Evolutionary conservation across 2,113 vertebrate species (phyloP), one percentile per base, ranked within the genome.

Genomic region (Scartelaos histophorus): DNA sequence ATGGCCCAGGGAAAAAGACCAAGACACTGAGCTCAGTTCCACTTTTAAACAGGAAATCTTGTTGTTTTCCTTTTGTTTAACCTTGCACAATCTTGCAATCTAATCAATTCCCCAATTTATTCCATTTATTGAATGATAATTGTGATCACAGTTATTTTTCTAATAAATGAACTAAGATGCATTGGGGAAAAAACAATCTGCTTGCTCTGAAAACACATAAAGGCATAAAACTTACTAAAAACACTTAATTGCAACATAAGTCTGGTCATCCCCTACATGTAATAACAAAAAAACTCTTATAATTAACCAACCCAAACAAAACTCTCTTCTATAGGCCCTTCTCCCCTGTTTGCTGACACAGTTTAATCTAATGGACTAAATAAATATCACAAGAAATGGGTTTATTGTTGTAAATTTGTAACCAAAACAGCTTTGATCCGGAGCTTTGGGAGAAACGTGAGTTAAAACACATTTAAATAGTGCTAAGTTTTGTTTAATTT

Each of bases 1-100:
- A 80, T 89, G 92, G 92, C 95, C 82, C 86, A 89, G 85, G 89
- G 89, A 85, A 90, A 76, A 83, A 79, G 84, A 82, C 66, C 83
- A 53, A 74, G 70, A 82, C 83, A 87, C 84, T 88, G 73, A 76
- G 66, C 65, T 70, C 81, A 91, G 80, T 35, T 17, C 24, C 58
- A 29, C 24, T 12, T 64, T 64, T n/a, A 38, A 61, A 64, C 34
- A 92, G 87, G 80, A 88, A 84, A 84, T 25, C 24, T 58, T 11
- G 21, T 56, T 21, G 11, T n/a, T 56, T 56, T 12, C 6, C 13
- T 25, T 15, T 22, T 4, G 22, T 58, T 22, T 58, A 3, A 58
- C 54, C 11, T 13, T 25, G 56, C 13, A 13, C 56, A 13, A 15
- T 0, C n/a, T n/a, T n/a, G n/a, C 24, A 25, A 25, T 58, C 22